These are phyloP conservation scores for Drosophila gaucha DNA, from an alignment of 2,888 invertebrate genomes.

Conservation along the genomic window DNA sequence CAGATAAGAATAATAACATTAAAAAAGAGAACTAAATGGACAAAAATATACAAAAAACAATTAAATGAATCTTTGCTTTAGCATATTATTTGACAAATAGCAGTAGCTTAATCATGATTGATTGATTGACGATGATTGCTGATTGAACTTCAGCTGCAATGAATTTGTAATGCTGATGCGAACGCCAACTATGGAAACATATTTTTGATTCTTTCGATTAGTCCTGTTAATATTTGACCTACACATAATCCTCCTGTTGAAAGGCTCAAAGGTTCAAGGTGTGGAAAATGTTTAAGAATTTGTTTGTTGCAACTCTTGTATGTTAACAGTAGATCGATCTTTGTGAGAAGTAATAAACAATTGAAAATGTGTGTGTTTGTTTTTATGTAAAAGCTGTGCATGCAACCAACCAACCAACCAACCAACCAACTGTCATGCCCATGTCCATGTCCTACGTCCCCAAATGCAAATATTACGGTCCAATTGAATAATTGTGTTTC, in stretches of 20 bases:
- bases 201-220: not conserved
- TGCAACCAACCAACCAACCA: conserved; percentile 36
- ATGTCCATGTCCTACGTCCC: conserved; percentile 32
- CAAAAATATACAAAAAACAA: not conserved
- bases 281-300: conserved; percentile 8
- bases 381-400: conserved; percentile 43
- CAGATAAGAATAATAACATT: conserved; percentile 10
- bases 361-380: conserved; percentile 35
- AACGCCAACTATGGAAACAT: too few species aligned
- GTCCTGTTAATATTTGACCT: not conserved
- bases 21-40: not conserved
- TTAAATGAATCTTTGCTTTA: not conserved
- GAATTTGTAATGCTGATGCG: too few species aligned
- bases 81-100: not conserved
- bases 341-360: conserved; percentile 11
- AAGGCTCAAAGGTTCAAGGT: too few species aligned
- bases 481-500: conserved; percentile 29
- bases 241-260: not conserved
- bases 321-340: conserved; percentile 26
- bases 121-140: not conserved
- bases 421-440: too few species aligned
- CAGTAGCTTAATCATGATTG: too few species aligned
- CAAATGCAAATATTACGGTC: conserved; percentile 27
- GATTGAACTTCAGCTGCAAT: not conserved
- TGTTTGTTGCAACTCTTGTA: conserved; percentile 19